Conservation (phyloP, 2,797 vertebrate genomes). For the Eulemur rubriventer region DNA sequence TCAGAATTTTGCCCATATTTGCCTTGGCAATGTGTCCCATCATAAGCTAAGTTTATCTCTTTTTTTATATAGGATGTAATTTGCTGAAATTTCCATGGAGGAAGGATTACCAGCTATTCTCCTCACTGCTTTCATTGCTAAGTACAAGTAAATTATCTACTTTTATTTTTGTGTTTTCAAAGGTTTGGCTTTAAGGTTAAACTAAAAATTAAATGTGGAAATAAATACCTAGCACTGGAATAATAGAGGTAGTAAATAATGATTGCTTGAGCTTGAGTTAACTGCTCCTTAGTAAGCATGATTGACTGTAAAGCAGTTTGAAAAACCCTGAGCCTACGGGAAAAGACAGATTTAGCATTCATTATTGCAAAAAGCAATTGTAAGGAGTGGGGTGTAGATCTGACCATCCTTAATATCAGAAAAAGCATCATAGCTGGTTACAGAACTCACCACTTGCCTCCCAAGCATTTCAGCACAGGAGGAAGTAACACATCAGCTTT, state of each 20-base stretch:
- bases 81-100: background rate
- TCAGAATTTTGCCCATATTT: background rate
- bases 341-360: background rate
- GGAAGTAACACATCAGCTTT: no score
- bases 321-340: background rate
- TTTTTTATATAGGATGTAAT: background rate
- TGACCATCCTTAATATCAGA: background rate
- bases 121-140: background rate
- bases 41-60: background rate
- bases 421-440: background rate
- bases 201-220: background rate
- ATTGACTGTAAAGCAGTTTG: background rate
- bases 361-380: background rate
- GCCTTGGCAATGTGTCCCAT: background rate
- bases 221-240: background rate
- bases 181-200: background rate
- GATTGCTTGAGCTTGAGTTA: background rate
- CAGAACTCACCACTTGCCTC: background rate
- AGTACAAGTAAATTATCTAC: background rate
- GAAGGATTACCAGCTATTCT: background rate
- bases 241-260: background rate
- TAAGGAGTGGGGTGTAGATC: background rate
- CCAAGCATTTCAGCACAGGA: background rate
- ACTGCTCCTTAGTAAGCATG: background rate
- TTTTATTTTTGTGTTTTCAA: background rate